Conservation (phyloP, 2,113 vertebrate species). For the Sprattus sprattus region DNA sequence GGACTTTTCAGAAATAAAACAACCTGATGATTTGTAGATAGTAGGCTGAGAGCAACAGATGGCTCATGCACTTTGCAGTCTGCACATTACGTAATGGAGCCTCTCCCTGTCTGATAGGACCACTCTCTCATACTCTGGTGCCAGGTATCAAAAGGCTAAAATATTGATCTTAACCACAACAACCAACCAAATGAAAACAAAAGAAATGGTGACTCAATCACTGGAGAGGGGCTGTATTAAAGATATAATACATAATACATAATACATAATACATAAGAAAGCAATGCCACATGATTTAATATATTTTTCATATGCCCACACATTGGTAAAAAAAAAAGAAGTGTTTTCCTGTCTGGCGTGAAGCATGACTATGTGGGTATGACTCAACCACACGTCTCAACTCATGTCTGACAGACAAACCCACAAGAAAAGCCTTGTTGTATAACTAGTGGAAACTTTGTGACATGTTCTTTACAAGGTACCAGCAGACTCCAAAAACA, state of each 20-base stretch:
- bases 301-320: not conserved
- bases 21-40: not conserved
- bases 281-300: not conserved
- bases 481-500: slow-evolving; percentile 45
- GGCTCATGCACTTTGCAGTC: not conserved
- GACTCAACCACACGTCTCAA: slow-evolving; percentile 23
- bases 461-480: slow-evolving; percentile 45
- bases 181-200: not conserved
- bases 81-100: not conserved
- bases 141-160: not conserved
- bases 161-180: not conserved
- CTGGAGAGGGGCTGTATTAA: not conserved
- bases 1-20: not conserved
- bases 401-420: not conserved
- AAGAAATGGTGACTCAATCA: not conserved
- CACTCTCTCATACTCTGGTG: not conserved
- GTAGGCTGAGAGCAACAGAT: slow-evolving; percentile 44
- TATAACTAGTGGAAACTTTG: slow-evolving; percentile 66
- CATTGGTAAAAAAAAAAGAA: not conserved
- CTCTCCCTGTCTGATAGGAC: not conserved
- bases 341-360: not conserved
- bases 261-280: slow-evolving; percentile 11
- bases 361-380: slow-evolving; percentile 31
- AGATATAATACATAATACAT: too few species aligned
- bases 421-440: not conserved